phyloP scores from a whole-genome alignment of 2,797 vertebrate species.

The Notoglanidium macrostoma region DNA sequence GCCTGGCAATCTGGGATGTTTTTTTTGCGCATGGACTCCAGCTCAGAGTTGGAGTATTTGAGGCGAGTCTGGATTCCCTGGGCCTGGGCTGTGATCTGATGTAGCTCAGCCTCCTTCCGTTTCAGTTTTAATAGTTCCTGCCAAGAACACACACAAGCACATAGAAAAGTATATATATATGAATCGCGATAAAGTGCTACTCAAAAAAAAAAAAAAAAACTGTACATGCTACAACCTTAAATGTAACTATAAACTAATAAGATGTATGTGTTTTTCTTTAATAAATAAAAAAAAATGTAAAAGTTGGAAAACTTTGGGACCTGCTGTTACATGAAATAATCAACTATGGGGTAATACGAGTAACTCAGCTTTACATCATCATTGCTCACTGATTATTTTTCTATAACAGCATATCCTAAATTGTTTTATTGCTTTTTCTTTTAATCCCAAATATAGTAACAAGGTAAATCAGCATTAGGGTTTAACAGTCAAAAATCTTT shows the following conservation, averaged over 20 bases:
- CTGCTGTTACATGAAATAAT: background rate
- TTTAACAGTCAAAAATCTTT: background rate
- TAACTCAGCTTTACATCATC: background rate
- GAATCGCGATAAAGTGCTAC: background rate
- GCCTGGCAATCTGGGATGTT: constrained; percentile 72
- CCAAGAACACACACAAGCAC: constrained; percentile 7
- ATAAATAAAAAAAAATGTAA: too few relatives aligned
- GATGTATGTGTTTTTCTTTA: background rate
- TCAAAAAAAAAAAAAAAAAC: background rate
- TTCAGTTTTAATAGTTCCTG: constrained; percentile 83
- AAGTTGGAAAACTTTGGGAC: background rate
- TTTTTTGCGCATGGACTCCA: constrained; percentile 83
- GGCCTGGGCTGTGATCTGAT: constrained; percentile 77
- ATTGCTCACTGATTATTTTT: background rate
- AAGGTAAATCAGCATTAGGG: background rate
- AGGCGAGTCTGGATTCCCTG: constrained; percentile 85
- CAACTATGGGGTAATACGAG: background rate
- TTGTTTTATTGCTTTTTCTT: background rate
- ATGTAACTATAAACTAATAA: too few relatives aligned
- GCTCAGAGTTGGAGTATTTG: constrained; percentile 86
- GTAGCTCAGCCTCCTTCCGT: constrained; percentile 86
- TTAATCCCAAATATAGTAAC: background rate
- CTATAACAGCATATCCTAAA: background rate
- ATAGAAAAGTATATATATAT: background rate
- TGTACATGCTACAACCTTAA: background rate